These are phyloP conservation scores for Eidolon dupreanum DNA, from an alignment of 2,797 vertebrate genomes.

Conservation along the genomic window DNA sequence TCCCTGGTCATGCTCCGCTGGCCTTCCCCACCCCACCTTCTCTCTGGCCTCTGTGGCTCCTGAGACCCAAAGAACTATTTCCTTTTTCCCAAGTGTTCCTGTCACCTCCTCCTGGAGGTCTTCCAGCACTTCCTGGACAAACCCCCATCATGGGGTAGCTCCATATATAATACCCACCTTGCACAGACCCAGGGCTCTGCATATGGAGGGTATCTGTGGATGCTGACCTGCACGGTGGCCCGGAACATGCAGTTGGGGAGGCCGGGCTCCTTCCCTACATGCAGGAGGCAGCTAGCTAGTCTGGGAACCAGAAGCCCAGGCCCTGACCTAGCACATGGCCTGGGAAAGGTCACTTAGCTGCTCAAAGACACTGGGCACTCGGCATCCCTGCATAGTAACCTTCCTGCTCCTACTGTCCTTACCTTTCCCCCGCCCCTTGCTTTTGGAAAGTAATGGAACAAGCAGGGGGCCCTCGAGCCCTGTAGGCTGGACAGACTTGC, in stretches of 20 bases:
- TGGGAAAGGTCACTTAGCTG: neutral
- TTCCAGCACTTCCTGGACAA: neutral
- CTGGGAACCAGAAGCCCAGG: neutral
- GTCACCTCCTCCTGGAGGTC: neutral
- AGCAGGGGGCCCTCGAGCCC: neutral
- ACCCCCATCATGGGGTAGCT: neutral
- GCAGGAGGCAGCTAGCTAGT: neutral
- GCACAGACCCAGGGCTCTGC: neutral
- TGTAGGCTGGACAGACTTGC: neutral
- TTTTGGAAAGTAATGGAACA: neutral
- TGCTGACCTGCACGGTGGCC: neutral
- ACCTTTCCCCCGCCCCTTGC: neutral
- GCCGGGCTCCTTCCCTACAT: neutral
- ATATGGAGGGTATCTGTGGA: neutral
- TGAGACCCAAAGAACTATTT: neutral
- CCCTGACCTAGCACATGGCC: neutral
- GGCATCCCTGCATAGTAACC: neutral
- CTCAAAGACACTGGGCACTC: neutral
- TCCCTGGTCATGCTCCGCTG: rapidly evolving
- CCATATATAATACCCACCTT: neutral
- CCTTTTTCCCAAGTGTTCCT: neutral
- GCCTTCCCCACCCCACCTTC: neutral
- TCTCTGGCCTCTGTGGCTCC: neutral
- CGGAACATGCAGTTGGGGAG: too few relatives aligned
- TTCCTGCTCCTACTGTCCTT: neutral